Percentiles rank a stretch among this genome's conserved stretches.
Evolutionary conservation across 2,113 vertebrate species (phyloP).

Genomic region (Bucco capensis): DNA sequence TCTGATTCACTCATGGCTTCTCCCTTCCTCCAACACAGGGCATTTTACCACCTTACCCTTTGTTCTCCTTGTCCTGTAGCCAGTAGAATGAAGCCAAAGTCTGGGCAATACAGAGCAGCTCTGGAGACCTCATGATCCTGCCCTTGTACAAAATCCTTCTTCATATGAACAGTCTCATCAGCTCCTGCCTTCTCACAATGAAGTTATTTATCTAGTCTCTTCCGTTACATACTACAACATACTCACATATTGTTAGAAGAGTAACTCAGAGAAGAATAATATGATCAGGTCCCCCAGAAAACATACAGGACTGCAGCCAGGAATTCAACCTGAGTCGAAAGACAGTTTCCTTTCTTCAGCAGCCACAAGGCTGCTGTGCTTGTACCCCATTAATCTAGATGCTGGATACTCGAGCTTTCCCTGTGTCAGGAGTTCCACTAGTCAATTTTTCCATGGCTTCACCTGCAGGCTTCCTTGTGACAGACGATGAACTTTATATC

Average conservation of each 20-base stretch:
- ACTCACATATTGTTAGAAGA: neutral
- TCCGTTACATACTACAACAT: neutral
- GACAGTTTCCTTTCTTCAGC: neutral
- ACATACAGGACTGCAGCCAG: neutral
- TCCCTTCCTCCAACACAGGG: neutral
- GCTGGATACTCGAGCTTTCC: neutral
- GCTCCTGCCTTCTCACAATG: neutral
- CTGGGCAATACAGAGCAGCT: neutral
- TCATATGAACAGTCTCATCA: neutral
- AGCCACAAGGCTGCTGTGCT: neutral
- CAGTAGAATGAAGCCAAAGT: neutral
- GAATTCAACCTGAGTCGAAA: neutral
- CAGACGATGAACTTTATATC: neutral
- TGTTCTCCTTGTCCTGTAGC: neutral
- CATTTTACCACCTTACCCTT: neutral
- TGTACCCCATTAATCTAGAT: fast-evolving
- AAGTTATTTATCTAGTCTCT: neutral
- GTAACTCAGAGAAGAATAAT: neutral
- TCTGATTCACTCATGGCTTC: neutral
- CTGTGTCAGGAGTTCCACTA: neutral
- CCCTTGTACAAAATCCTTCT: neutral
- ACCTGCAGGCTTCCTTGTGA: neutral
- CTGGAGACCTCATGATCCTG: neutral
- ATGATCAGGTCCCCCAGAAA: neutral
- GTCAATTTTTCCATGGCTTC: neutral